Evolutionary conservation across 2,113 vertebrate species (phyloP).

Genomic region (Hyaena hyaena): DNA sequence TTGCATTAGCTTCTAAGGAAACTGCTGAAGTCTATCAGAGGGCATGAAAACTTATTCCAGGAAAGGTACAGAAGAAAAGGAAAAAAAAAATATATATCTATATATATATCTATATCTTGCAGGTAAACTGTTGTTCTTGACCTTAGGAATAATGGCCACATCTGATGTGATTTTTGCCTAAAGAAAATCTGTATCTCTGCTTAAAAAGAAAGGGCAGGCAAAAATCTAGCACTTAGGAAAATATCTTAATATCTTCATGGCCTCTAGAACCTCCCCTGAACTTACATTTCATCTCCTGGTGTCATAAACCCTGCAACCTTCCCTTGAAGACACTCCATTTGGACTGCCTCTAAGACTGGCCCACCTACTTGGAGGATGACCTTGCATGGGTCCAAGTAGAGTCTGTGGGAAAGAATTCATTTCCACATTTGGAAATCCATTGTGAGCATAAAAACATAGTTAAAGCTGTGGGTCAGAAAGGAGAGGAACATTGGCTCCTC

Average conservation of each 20-base stretch:
- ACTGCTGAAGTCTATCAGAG: neutral
- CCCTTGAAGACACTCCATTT: neutral
- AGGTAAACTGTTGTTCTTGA: slow-evolving; percentile 34
- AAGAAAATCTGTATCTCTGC: neutral
- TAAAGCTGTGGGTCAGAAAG: neutral
- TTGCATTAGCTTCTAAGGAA: neutral
- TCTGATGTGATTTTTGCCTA: slow-evolving; percentile 44
- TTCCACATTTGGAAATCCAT: slow-evolving; percentile 1
- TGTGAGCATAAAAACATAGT: neutral
- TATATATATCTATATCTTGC: neutral
- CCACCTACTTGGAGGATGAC: neutral
- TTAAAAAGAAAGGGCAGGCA: slow-evolving; percentile 32
- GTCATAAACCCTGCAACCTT: neutral
- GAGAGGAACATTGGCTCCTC: neutral
- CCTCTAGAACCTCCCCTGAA: neutral
- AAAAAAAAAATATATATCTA: neutral
- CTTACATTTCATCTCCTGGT: neutral
- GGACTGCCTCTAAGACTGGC: neutral
- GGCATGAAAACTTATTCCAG: neutral
- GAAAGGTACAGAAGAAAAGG: slow-evolving; percentile 60
- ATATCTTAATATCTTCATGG: neutral
- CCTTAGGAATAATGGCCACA: slow-evolving; percentile 3
- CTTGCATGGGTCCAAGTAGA: neutral
- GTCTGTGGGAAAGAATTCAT: neutral
- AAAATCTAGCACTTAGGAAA: neutral